A percentile compares a stretch with the other conserved stretches of the same genome.
Conservation (phyloP, 2,888 invertebrate genomes). For the Lathronympha strigana region DNA sequence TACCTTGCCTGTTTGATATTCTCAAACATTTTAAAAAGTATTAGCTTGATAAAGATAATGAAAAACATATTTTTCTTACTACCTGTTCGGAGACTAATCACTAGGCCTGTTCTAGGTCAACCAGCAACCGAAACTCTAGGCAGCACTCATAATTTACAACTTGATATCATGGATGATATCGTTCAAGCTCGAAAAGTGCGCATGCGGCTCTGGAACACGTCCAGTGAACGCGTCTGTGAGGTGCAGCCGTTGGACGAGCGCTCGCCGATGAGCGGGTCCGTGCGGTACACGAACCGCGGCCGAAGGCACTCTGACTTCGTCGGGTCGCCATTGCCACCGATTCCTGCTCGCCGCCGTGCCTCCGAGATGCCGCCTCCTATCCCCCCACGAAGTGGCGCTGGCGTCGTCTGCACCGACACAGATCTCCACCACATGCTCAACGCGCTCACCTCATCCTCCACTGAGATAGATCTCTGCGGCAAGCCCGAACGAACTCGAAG, state of each 20-base stretch:
- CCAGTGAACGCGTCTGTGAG: slow-evolving; percentile 91
- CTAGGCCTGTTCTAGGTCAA: slow-evolving; percentile 78
- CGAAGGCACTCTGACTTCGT: slow-evolving; percentile 91
- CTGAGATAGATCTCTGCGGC: slow-evolving; percentile 90
- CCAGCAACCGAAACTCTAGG: slow-evolving; percentile 89
- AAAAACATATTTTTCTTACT: neutral
- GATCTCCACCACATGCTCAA: slow-evolving; percentile 91
- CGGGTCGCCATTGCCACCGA: slow-evolving; percentile 83
- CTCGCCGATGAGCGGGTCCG: slow-evolving; percentile 77
- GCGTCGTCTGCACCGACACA: slow-evolving; percentile 92
- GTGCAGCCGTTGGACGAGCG: slow-evolving; percentile 91
- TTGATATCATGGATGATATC: slow-evolving; percentile 95
- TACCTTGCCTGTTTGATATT: too few relatives aligned
- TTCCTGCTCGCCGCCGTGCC: slow-evolving; percentile 86
- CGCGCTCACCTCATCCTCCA: slow-evolving; percentile 91
- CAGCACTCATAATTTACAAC: slow-evolving; percentile 92
- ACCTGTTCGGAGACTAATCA: slow-evolving; percentile 34
- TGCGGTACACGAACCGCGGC: slow-evolving; percentile 85
- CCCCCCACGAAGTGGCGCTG: slow-evolving; percentile 75
- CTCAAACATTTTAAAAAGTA: too few relatives aligned
- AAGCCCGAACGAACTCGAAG: slow-evolving; percentile 84
- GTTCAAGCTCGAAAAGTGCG: slow-evolving; percentile 92
- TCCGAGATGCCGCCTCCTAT: slow-evolving; percentile 88
- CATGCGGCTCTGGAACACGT: slow-evolving; percentile 93
- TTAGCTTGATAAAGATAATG: too few relatives aligned